Base-by-base conservation (phyloP, 2,113 vertebrate species). In the Pangasianodon hypophthalmus region DNA sequence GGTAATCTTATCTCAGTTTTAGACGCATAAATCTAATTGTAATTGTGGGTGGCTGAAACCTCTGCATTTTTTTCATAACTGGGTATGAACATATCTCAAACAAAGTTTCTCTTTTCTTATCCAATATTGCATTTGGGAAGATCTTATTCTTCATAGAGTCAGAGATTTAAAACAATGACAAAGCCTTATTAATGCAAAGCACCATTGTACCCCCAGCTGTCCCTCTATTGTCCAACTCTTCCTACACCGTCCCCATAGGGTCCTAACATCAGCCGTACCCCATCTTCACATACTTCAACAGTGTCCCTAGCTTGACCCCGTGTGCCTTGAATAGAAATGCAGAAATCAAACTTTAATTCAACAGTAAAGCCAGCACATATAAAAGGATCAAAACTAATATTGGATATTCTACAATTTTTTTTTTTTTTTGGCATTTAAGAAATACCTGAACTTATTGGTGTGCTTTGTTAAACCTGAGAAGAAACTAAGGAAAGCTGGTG, bases 21-120 rank as follows among this genome's bases (percentile, higher is more conserved):
- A 37, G 60, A 90, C 41, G 54, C n/a, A 85, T 46, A 88, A 84
- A 91, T 88, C 54, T 69, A 79, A 83, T 88, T 69, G 79, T 41
- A 58, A 37, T 46, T 29, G 86, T 90, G 88, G 86, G 91, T 91
- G 88, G 67, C 29, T 89, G 81, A 89, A 87, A 64, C 71, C 79
- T 81, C 50, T 73, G 79, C 71, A 52, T 10, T 32, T 79, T 50
- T 18, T 82, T n/a, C 50, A 80, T 41, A 83, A 85, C 73, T 87
- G 86, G 60, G 82, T 88, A 58, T 84, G 69, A 87, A 90, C 87
- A 75, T 19, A 73, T 56, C 52, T 48, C 48, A 32, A 46, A 80
- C 46, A 82, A 62, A 41, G 41, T 4, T 81, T 77, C 58, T 75
- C 19, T 81, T 79, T 44, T 69, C 79, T 77, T 69, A 67, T 83